Base-by-base conservation (phyloP, 2,888 invertebrate species). In the Achlya flavicornis region DNA sequence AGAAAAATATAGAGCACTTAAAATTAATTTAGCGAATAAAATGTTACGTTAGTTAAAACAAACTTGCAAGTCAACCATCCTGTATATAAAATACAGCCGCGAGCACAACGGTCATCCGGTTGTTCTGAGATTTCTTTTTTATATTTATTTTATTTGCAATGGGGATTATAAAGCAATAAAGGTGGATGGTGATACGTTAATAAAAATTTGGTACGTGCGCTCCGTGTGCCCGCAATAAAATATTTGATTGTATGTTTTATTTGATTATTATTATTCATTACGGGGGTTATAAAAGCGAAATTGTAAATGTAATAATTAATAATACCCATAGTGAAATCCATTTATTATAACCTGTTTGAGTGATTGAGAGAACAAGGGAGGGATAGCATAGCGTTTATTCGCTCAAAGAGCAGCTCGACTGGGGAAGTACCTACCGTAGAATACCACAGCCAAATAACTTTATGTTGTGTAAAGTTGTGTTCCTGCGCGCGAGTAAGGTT, bases 91-190 rank as follows among this genome's bases (percentile, higher is more conserved):
- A 26, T 60, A 60, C 41, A 32, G 64, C 69, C 63, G 67, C 67
- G 62, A 66, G 69, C 69, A 57, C 59, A 70, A 67, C 69, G 69
- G 69, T 64, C 67, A 41, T 41, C 60, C 60, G 41, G 60, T 60
- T 60, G 60, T 60, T 60, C 43, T 43, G 43, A 60, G 60, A 60
- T 53, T 53, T 53, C 19, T 73, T 79, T 76, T 84, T 80, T 82
- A 74, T 78, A 78, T 84, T 82, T 84, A 81, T 85, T 84, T 83
- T 83, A 83, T 86, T 86, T 81, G 79, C 78, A 70, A 64, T 64
- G 69, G 77, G 86, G 86, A 83, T 88, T 87, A 87, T 79, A 80
- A 79, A 69, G 80, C 78, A 78, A 84, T 88, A 81, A 87, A 88
- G 86, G 87, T 86, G 83, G 78, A 80, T 80, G 78, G 75, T 79